Evolutionary conservation across 2,888 invertebrate species (phyloP), one percentile per base, ranked within the genome.

Genomic region (Poecilus cupreus): DNA sequence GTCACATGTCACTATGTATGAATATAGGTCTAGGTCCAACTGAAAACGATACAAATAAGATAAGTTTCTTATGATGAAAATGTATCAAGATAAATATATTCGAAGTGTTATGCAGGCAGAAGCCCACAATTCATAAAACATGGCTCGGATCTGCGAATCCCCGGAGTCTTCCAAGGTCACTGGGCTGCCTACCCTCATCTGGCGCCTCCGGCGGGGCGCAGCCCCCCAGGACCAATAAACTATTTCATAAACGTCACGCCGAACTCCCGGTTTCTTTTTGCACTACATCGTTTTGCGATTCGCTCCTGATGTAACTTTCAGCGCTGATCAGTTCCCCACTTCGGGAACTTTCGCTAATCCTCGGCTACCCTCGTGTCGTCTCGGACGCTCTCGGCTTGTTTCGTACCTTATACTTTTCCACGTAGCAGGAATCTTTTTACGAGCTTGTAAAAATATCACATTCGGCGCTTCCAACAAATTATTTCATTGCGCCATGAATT

Each of bases 221-320:
- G 43, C 72, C 80, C 57, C 80, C 22, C 24, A 72, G 80, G 80
- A 80, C 80, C 80, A 72, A 80, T 80, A 80, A 80, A 80, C 80
- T 80, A 80, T 80, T 80, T 80, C 80, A 80, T 80, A 80, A 80
- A 80, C 51, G 80, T 80, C 80, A 80, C 54, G 24, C 16, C 54
- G 20, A 54, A 72, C 57, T 72, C 57, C 57, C 39, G 43, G 72
- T 39, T 79, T 80, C 80, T 72, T 80, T 72, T 80, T 70, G 72
- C 80, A 72, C 54, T 80, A 80, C 80, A 80, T 72, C 80, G 72
- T 80, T 80, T 80, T 72, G 80, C 72, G 80, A 80, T 80, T 72
- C 57, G 72, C 72, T 22, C 20, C 54, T 80, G 80, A 80, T 39
- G 80, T 72, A 57, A 80, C 70, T 80, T 57, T 72, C 54, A 68